These are phyloP conservation scores for Phalloptychus januarius DNA, from an alignment of 2,797 vertebrate species.

Conservation along the genomic window DNA sequence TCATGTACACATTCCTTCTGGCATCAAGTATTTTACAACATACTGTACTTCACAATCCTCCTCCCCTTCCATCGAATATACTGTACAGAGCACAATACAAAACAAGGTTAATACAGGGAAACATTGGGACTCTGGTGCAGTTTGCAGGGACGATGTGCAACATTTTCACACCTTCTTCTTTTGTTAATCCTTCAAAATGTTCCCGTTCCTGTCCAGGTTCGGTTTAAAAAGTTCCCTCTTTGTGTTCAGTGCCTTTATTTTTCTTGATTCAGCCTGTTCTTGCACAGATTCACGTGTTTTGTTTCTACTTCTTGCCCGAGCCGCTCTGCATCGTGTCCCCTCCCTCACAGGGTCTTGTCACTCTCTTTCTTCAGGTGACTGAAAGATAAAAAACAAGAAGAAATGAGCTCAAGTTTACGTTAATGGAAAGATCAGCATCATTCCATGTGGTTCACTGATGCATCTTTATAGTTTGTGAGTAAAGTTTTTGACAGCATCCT, in stretches of 20 bases:
- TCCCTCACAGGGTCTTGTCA: constrained; percentile 96
- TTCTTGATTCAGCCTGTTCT: constrained; percentile 28
- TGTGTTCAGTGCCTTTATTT: constrained; percentile 63
- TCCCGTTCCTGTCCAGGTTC: constrained; percentile 44
- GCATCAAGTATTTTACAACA: constrained; percentile 81
- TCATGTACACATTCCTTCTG: constrained; percentile 84
- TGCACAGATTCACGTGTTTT: constrained; percentile 53
- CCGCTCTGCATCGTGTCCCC: constrained; percentile 65
- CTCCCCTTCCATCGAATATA: constrained; percentile 70
- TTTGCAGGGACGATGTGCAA: constrained; percentile 58
- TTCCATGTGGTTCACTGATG: neutral
- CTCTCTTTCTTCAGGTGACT: constrained; percentile 99
- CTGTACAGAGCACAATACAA: constrained; percentile 80
- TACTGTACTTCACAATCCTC: constrained; percentile 72
- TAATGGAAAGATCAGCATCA: constrained; percentile 1
- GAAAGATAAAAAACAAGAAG: constrained; percentile 39
- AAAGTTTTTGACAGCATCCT: neutral
- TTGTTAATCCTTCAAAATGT: constrained; percentile 47
- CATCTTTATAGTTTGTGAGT: neutral
- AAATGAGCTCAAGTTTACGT: constrained; percentile 10
- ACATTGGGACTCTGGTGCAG: constrained; percentile 64
- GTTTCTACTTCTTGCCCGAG: constrained; percentile 50
- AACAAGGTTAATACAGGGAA: constrained; percentile 69
- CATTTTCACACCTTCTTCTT: constrained; percentile 48
- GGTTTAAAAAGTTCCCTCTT: constrained; percentile 36